Percentiles rank a stretch among this genome's conserved stretches.
phyloP scores from a whole-genome alignment of 2,888 invertebrate genomes.

The Panopea generosa region DNA sequence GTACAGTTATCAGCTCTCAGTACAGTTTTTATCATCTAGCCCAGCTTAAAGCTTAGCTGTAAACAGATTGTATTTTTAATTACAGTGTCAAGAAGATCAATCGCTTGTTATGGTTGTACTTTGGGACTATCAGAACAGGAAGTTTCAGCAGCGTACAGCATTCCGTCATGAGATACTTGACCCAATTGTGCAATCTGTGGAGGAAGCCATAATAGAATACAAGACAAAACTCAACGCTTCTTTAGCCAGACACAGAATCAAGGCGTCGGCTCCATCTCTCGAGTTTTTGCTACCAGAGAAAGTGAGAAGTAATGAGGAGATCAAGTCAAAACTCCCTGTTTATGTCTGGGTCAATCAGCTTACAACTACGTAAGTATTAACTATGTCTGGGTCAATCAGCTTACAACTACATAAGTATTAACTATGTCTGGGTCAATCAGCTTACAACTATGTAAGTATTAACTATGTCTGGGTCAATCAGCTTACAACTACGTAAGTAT shows the following conservation, averaged over 20 bases:
- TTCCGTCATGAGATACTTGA: conserved; percentile 67
- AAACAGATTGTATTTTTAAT: no score
- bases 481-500: no score
- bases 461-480: no score
- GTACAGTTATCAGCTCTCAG: no score
- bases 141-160: conserved; percentile 80
- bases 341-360: conserved; percentile 82
- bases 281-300: conserved; percentile 81
- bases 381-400: no score
- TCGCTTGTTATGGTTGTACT: conserved; percentile 80
- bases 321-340: conserved; percentile 75
- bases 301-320: conserved; percentile 77
- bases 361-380: conserved; percentile 75
- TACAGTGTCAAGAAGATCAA: conserved; percentile 75
- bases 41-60: no score
- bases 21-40: no score
- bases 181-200: conserved; percentile 72
- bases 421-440: no score
- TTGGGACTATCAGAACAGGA: conserved; percentile 82
- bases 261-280: conserved; percentile 77
- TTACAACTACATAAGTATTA: no score
- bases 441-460: no score
- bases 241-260: conserved; percentile 82
- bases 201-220: conserved; percentile 76
- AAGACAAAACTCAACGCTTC: conserved; percentile 81